Evolutionary conservation across 2,797 vertebrate species (phyloP).

Genomic region (Cyprinella venusta): DNA sequence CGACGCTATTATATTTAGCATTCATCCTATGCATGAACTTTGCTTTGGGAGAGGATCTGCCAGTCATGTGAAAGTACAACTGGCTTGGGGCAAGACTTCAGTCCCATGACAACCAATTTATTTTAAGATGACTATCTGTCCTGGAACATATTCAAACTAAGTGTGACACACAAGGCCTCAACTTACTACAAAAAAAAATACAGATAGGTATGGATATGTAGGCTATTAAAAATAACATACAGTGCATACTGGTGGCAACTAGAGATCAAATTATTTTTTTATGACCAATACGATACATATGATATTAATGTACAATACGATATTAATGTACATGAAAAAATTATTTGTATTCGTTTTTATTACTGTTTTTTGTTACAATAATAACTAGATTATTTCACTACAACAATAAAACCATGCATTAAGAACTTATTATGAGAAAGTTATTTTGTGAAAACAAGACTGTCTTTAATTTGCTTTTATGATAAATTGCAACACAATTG

Average conservation of each 20-base stretch:
- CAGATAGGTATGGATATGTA: not conserved
- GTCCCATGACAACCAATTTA: conserved; percentile 34
- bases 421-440: not conserved
- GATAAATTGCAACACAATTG: not conserved
- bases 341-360: not conserved
- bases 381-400: not conserved
- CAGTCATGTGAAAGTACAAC: not conserved
- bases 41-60: not conserved
- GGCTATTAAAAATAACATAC: not conserved
- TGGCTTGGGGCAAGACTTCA: not conserved
- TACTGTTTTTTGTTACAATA: not conserved
- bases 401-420: not conserved
- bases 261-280: not conserved
- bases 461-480: not conserved
- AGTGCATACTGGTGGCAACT: not conserved
- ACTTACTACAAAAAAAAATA: not conserved
- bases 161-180: not conserved
- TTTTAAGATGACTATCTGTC: conserved; percentile 1
- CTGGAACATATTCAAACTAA: not conserved
- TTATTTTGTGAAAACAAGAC: not conserved
- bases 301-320: too few species aligned
- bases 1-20: conserved; percentile 12
- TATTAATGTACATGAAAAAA: not conserved
- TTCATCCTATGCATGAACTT: not conserved
- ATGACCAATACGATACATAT: not conserved